phyloP scores from a whole-genome alignment of 1,140 invertebrate species.

The Drosophila pachea region DNA sequence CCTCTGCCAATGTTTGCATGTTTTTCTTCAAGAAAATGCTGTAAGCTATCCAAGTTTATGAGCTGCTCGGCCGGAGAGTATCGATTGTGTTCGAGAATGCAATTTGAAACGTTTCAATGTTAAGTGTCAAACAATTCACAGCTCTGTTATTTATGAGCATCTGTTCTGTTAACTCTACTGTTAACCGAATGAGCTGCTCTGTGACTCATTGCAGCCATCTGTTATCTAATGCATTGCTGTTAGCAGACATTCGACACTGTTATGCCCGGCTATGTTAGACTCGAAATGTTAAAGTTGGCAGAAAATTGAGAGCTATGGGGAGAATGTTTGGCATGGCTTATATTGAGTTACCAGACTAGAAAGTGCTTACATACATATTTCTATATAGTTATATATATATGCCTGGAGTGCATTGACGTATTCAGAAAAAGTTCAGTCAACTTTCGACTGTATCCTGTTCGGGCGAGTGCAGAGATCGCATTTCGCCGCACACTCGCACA shows the following conservation, averaged over 20 bases:
- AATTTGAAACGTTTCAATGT: background rate
- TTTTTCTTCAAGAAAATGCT: background rate
- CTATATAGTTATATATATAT: background rate
- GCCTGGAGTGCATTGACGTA: slow-evolving; percentile 24
- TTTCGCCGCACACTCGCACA: too few species aligned
- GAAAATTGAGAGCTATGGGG: background rate
- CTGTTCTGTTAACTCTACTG: too few species aligned
- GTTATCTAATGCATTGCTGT: too few species aligned
- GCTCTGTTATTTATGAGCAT: too few species aligned
- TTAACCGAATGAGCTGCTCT: too few species aligned
- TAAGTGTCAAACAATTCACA: background rate
- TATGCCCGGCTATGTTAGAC: too few species aligned
- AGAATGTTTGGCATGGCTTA: slow-evolving; percentile 7
- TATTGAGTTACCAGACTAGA: slow-evolving; percentile 18
- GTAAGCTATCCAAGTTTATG: background rate
- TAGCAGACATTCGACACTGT: background rate
- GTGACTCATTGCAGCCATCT: too few species aligned
- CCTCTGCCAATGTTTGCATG: background rate
- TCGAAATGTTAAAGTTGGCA: background rate
- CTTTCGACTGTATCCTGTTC: slow-evolving; percentile 15
- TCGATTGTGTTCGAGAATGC: too few species aligned
- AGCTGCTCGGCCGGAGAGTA: too few species aligned
- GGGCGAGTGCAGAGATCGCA: slow-evolving; percentile 27
- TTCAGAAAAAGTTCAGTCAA: slow-evolving; percentile 32
- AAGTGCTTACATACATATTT: background rate